Conservation (phyloP, 2,888 invertebrate genomes). For the Didymodactylos carnosus region DNA sequence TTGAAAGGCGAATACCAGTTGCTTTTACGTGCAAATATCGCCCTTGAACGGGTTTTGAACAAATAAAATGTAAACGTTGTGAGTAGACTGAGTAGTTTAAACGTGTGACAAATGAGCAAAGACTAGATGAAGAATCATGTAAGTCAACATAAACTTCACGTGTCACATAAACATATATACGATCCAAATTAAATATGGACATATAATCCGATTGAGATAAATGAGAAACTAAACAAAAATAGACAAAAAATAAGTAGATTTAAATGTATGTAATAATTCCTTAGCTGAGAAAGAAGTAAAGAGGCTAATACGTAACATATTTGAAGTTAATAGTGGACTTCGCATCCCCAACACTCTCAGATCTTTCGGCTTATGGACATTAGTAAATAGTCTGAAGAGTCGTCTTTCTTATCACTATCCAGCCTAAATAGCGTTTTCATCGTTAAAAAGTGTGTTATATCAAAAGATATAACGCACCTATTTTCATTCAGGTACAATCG, state of each 20-base stretch:
- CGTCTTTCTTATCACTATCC: no score
- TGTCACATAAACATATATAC: background rate
- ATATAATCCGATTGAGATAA: background rate
- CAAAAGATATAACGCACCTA: no score
- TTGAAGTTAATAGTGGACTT: no score
- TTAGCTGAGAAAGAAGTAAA: no score
- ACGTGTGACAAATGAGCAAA: constrained; percentile 36
- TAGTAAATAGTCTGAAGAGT: no score
- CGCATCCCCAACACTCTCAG: no score
- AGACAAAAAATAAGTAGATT: background rate
- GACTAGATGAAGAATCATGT: background rate
- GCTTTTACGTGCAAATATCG: constrained; percentile 39
- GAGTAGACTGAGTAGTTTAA: constrained; percentile 37
- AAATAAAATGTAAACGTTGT: constrained; percentile 37
- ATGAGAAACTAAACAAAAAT: background rate
- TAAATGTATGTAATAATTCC: no score
- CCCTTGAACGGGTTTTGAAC: constrained; percentile 32
- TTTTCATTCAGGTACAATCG: no score
- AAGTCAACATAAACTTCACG: background rate
- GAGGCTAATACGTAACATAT: no score
- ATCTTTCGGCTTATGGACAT: no score
- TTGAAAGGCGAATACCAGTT: constrained; percentile 27
- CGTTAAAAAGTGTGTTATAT: no score
- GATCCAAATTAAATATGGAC: background rate
- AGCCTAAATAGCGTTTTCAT: no score